Conservation (phyloP, 2,113 vertebrate genomes). For the Channa argus region DNA sequence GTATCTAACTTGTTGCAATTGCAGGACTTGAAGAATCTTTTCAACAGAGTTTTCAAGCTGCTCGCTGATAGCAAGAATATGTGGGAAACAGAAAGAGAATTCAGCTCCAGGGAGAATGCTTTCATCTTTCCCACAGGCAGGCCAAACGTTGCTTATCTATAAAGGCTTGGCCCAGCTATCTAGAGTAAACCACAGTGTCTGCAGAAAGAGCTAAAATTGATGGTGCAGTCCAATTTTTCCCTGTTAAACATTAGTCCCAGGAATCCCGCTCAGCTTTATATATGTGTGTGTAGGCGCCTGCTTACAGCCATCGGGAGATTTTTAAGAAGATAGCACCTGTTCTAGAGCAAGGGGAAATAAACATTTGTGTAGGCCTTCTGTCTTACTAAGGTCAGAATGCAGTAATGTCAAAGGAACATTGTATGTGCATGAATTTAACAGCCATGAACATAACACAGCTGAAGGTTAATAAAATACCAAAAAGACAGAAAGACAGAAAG, state of each 20-base stretch:
- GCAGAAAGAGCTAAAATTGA: slow-evolving; percentile 67
- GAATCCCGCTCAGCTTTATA: slow-evolving; percentile 64
- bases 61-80: background rate
- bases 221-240: slow-evolving; percentile 61
- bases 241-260: slow-evolving; percentile 79
- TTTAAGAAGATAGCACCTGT: slow-evolving; percentile 65
- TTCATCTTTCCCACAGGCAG: slow-evolving; percentile 72
- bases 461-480: slow-evolving; percentile 8
- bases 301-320: slow-evolving; percentile 49
- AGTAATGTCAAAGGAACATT: slow-evolving; percentile 10
- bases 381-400: slow-evolving; percentile 2
- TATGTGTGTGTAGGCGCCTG: too few relatives aligned
- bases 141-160: slow-evolving; percentile 70
- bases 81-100: slow-evolving; percentile 33
- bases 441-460: background rate
- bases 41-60: background rate
- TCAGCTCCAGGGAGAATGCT: slow-evolving; percentile 58
- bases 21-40: slow-evolving; percentile 4
- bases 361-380: slow-evolving; percentile 51
- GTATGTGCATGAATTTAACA: background rate
- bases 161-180: slow-evolving; percentile 64
- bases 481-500: background rate
- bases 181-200: slow-evolving; percentile 72
- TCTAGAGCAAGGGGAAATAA: slow-evolving; percentile 45
- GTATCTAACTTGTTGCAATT: background rate